These are phyloP conservation scores for Tenthredo livida DNA, from an alignment of 2,888 invertebrate genomes.

Conservation along the genomic window DNA sequence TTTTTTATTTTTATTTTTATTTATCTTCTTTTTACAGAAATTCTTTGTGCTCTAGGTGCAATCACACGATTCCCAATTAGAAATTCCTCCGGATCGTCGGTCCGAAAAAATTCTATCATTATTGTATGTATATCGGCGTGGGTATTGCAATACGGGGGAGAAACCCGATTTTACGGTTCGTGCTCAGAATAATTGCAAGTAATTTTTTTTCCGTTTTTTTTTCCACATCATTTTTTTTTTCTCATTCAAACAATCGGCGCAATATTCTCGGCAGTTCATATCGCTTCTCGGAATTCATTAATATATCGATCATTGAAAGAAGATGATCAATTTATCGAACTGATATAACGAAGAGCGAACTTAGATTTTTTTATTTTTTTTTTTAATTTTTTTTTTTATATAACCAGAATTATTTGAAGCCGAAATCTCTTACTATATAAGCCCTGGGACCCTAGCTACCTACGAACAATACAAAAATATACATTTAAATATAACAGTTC, in stretches of 20 bases:
- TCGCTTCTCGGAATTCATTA: too few species aligned
- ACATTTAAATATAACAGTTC: slow-evolving; percentile 34
- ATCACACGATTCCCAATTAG: slow-evolving; percentile 2
- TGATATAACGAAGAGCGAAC: too few species aligned
- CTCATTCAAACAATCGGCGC: too few species aligned
- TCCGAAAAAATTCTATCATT: slow-evolving; percentile 10
- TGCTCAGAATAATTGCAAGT: background rate
- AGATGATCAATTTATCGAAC: background rate
- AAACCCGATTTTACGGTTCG: background rate
- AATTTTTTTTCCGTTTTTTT: background rate
- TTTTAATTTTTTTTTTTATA: too few species aligned
- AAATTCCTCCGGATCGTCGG: background rate
- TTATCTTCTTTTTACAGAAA: background rate
- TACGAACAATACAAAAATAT: slow-evolving; percentile 18
- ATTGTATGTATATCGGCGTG: background rate
- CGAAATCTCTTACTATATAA: background rate
- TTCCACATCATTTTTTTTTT: background rate
- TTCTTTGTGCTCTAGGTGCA: background rate
- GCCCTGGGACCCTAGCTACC: background rate
- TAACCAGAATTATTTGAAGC: background rate
- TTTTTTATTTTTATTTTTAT: background rate
- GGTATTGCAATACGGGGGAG: background rate
- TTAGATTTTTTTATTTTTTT: too few species aligned
- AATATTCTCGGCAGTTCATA: too few species aligned
- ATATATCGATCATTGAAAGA: background rate